Base-by-base conservation (phyloP, 1,140 invertebrate species). In the Homalodisca vitripennis region DNA sequence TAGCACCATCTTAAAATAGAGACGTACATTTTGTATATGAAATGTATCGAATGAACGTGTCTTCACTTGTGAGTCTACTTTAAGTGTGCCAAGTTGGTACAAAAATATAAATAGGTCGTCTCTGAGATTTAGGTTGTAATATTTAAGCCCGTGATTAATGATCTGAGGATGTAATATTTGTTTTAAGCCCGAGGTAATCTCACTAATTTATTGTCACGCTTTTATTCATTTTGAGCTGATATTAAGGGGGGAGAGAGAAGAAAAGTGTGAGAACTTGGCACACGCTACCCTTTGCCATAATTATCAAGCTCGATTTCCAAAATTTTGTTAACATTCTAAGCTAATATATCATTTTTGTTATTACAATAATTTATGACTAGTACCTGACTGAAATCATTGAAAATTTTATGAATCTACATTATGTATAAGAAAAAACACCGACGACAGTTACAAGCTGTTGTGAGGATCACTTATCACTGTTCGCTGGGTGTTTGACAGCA, bases 291-390 rank as follows among this genome's bases (percentile, higher is more conserved):
- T 60, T 27, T 1, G n/a, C 17, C 22, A 41, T 46, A 63, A n/a
- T n/a, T 27, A 34, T 20, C 60, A 48, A 51, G 63, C 57, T 29
- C 60, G 31, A 65, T 60, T 60, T 60, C 32, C n/a, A n/a, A 65
- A 69, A 64, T 64, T 69, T 69, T 62, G 12, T 48, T 30, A 65
- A 69, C 46, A 64, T 34, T 68, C 63, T 63, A 69, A 31, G 26
- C 34, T 47, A 60, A 46, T 48, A 64, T 1, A 65, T 22, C 64
- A 32, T 60, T n/a, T 60, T 69, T 63, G 30, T 63, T 47, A 46
- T 20, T 30, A 48, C n/a, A n/a, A n/a, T n/a, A n/a, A n/a, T n/a
- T n/a, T n/a, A 66, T 66, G 26, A 46, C 41, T 30, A 29, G 41
- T 46, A 47, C n/a, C 34, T n/a, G n/a, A n/a, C 26, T 27, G 41